Percentiles rank a stretch among this genome's conserved stretches.
These are phyloP conservation scores for Volucella zonaria DNA, from an alignment of 2,888 invertebrate genomes.

Conservation along the genomic window DNA sequence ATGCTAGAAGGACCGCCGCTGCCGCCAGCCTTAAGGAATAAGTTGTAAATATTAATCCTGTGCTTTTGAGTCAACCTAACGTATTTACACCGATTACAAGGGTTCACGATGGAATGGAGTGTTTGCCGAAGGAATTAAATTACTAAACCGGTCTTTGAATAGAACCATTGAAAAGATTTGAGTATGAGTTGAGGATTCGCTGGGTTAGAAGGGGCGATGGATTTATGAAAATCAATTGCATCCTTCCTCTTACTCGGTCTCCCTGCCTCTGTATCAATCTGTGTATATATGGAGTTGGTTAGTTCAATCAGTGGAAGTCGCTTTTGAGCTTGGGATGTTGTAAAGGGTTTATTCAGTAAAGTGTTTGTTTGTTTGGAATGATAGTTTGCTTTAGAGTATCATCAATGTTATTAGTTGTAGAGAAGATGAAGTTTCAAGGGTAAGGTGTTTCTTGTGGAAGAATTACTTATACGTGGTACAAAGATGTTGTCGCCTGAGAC, in stretches of 20 bases:
- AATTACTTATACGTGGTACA: too few species aligned
- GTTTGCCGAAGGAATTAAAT: slow-evolving; percentile 61
- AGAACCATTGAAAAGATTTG: slow-evolving; percentile 30
- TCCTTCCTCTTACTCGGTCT: neutral
- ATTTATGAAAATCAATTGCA: slow-evolving; percentile 60
- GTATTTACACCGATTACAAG: slow-evolving; percentile 60
- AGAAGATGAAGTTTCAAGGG: neutral
- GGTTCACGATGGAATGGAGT: slow-evolving; percentile 32
- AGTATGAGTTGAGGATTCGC: neutral
- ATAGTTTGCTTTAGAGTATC: neutral
- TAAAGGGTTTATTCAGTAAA: neutral
- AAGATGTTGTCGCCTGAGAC: too few species aligned
- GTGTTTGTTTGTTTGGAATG: neutral
- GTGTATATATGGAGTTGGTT: slow-evolving; percentile 16
- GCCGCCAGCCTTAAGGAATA: slow-evolving; percentile 27
- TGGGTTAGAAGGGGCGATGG: neutral
- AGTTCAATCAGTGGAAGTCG: slow-evolving; percentile 30
- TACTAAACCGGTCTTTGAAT: slow-evolving; percentile 65
- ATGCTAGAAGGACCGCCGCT: neutral
- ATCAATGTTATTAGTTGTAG: neutral
- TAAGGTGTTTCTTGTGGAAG: too few species aligned
- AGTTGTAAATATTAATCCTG: slow-evolving; percentile 61
- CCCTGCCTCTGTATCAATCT: too few species aligned
- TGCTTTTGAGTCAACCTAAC: slow-evolving; percentile 63
- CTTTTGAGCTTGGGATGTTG: neutral